These are phyloP conservation scores for Parnassius mnemosyne DNA, from an alignment of 2,888 invertebrate genomes.

Conservation along the genomic window DNA sequence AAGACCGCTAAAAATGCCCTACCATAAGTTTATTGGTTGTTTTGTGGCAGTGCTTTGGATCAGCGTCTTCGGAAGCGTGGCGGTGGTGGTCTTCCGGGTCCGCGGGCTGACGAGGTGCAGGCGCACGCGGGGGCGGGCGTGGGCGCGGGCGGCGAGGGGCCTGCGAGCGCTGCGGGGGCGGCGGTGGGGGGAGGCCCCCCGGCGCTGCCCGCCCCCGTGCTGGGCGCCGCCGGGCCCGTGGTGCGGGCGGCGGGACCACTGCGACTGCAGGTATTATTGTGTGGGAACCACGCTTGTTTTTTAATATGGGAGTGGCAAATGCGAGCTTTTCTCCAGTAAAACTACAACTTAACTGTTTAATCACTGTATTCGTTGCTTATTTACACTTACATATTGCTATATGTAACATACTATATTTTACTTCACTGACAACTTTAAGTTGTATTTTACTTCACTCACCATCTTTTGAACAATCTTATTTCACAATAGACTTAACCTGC, in stretches of 20 bases:
- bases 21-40: neutral
- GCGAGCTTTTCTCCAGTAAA: too few relatives aligned
- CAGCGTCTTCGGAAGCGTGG: constrained; percentile 63
- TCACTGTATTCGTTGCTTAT: too few relatives aligned
- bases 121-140: constrained; percentile 22
- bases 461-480: too few relatives aligned
- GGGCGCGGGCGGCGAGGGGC: constrained; percentile 24
- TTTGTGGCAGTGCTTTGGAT: constrained; percentile 53
- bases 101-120: constrained; percentile 50
- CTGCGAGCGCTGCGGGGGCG: constrained; percentile 2
- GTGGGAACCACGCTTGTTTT: too few relatives aligned
- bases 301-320: too few relatives aligned
- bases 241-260: constrained; percentile 67
- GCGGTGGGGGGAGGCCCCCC: constrained; percentile 26
- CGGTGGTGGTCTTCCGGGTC: constrained; percentile 56
- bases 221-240: constrained; percentile 67
- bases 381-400: too few relatives aligned
- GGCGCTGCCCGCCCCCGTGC: constrained; percentile 45
- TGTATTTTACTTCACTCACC: too few relatives aligned
- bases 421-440: too few relatives aligned
- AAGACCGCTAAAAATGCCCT: too few relatives aligned
- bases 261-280: constrained; percentile 62
- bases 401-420: too few relatives aligned
- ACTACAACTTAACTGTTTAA: too few relatives aligned
- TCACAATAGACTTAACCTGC: too few relatives aligned